A percentile compares a stretch with the other conserved stretches of the same genome.
phyloP scores from a whole-genome alignment of 64 coral and sea anemone genomes.

The Pachyseris speciosa region DNA sequence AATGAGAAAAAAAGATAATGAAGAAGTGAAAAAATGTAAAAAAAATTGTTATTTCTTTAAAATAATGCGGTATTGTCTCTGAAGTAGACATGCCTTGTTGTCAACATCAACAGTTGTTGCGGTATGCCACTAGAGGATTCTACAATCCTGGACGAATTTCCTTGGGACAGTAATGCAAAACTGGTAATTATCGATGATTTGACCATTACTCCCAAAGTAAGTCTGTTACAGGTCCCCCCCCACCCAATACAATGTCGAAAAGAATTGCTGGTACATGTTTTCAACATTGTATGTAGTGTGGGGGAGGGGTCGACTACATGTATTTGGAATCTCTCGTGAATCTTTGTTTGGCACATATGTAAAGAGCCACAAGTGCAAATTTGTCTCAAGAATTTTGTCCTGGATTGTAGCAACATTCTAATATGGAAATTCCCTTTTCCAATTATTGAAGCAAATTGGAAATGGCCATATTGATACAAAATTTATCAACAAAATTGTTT shows the following conservation, averaged over 20 bases:
- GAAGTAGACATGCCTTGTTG: too few species aligned
- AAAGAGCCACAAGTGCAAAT: neutral
- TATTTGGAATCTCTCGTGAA: neutral
- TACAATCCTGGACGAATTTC: neutral
- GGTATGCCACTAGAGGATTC: neutral
- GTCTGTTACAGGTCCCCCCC: neutral
- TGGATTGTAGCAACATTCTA: conserved; percentile 10
- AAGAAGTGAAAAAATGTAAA: too few species aligned
- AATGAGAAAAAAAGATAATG: too few species aligned
- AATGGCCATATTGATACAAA: too few species aligned
- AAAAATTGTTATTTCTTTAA: too few species aligned
- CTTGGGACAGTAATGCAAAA: neutral
- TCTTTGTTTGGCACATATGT: neutral
- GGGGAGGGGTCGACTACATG: neutral
- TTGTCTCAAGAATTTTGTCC: neutral
- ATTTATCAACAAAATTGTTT: too few species aligned
- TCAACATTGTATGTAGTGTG: neutral
- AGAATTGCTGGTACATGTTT: neutral
- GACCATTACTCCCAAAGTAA: neutral
- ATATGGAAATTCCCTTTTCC: too few species aligned
- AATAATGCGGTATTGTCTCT: too few species aligned
- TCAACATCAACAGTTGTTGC: too few species aligned
- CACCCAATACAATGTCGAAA: neutral
- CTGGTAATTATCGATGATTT: neutral
- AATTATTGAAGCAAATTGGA: too few species aligned